Evolutionary conservation across 2,888 invertebrate genomes (phyloP).

Genomic region (Chrysolina americana): DNA sequence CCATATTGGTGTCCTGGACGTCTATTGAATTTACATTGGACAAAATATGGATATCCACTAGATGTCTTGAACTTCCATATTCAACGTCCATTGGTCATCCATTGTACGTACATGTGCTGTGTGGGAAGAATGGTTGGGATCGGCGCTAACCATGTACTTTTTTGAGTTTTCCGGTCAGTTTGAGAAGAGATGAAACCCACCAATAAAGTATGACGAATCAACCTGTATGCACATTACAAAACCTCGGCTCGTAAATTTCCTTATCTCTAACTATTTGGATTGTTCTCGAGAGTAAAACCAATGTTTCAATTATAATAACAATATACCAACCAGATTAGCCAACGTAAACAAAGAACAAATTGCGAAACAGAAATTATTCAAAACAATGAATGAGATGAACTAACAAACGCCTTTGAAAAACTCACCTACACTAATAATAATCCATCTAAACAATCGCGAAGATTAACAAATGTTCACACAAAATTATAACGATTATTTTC

Average conservation of each 20-base stretch:
- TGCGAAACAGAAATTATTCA: constrained; percentile 25
- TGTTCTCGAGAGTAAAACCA: constrained; percentile 24
- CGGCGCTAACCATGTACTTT: no score
- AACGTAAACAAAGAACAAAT: constrained; percentile 22
- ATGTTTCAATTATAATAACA: constrained; percentile 22
- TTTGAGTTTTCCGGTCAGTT: no score
- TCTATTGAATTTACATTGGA: no score
- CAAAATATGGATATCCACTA: no score
- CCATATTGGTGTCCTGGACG: no score
- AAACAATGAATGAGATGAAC: constrained; percentile 35
- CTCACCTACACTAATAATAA: constrained; percentile 31
- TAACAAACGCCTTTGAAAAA: constrained; percentile 22
- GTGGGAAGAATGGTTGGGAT: no score
- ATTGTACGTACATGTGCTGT: no score
- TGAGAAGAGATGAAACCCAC: background rate
- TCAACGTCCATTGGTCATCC: no score
- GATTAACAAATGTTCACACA: constrained; percentile 32
- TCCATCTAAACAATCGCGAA: constrained; percentile 34
- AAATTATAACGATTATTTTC: constrained; percentile 26
- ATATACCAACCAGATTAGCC: constrained; percentile 24
- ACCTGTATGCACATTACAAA: background rate
- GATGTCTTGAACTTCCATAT: no score
- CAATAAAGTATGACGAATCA: background rate
- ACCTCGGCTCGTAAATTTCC: background rate
- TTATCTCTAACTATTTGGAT: constrained; percentile 19